Evolutionary conservation across 1,140 invertebrate species (phyloP).

Genomic region (Drosophila azteca): DNA sequence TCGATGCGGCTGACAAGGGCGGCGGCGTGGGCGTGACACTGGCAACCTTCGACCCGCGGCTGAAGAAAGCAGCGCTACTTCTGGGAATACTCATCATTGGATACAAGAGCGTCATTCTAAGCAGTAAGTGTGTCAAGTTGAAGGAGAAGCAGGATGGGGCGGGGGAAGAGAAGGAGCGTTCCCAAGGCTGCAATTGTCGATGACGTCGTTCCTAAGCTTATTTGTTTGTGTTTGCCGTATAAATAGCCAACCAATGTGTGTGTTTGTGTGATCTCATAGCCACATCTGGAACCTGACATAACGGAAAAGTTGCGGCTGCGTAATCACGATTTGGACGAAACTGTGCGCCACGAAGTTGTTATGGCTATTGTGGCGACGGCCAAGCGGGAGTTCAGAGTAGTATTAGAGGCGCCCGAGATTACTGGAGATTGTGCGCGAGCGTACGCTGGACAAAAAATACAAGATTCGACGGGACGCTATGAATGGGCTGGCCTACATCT

Average conservation of each 20-base stretch:
- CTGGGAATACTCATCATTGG: constrained; percentile 52
- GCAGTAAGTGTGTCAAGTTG: constrained; percentile 53
- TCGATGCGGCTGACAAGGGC: constrained; percentile 27
- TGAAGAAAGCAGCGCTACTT: constrained; percentile 47
- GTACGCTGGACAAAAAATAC: too few relatives aligned
- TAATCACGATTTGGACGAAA: too few relatives aligned
- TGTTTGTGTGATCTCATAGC: constrained; percentile 66
- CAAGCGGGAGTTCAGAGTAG: too few relatives aligned
- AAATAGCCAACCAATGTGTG: constrained; percentile 64
- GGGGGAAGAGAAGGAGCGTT: not conserved
- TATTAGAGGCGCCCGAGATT: too few relatives aligned
- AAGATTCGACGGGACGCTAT: too few relatives aligned
- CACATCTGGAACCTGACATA: too few relatives aligned
- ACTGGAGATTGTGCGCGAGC: too few relatives aligned
- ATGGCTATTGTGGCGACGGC: too few relatives aligned
- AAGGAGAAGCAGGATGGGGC: not conserved
- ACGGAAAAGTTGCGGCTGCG: too few relatives aligned
- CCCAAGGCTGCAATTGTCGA: constrained; percentile 57
- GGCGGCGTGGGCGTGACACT: constrained; percentile 30
- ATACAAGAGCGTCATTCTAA: constrained; percentile 51
- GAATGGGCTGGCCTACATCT: too few relatives aligned
- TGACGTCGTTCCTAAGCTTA: constrained; percentile 31
- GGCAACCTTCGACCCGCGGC: constrained; percentile 44
- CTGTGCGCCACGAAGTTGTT: too few relatives aligned
- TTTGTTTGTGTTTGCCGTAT: constrained; percentile 46